Base-by-base conservation (phyloP, 1,140 invertebrate species). In the Drosophila setifemur region DNA sequence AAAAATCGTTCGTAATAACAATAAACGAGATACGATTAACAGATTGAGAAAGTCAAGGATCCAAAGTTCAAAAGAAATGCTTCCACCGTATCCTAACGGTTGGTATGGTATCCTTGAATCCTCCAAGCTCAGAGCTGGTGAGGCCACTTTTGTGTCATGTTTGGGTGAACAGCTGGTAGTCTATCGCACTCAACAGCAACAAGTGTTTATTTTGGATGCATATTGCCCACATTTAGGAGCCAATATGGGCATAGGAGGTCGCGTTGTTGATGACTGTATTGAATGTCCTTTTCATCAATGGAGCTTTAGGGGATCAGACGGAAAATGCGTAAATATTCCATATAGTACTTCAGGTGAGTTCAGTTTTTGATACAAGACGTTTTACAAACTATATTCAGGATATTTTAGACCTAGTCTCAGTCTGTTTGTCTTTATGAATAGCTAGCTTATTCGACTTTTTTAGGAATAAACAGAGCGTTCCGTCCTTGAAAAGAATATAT, bases 221-320 rank as follows among this genome's bases (percentile, higher is more conserved):
- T 97, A 97, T 86, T 98, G 97, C 87, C 96, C 96, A 0, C 97
- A 98, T 90, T 91, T 97, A 74, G 97, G 97, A 0, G 96, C 96
- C 0, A 96, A 97, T 89, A 92, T 98, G 79, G 96, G 92, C 0
- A 91, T 95, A 7, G 96, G 96, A 1, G 96, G 96, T 0, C 91
- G 90, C 0, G 95, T 97, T 0, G 91, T 92, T 21, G 94, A 94
- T 0, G 94, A 96, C 44, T 96, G 95, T 78, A 92, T 98, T 3
- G 94, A 96, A 78, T 98, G 97, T 86, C 97, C 97, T 0, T 98
- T 98, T 91, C 97, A 98, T 71, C 93, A 94, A 42, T 98, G 97
- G 97, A 91, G 91, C 21, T 98, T 98, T 89, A 90, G 92, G 16
- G 95, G 94, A 0, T 89, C 91, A 12, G 93, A 95, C 81, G 97